Evolutionary conservation across 92 coral and sea anemone genomes (phyloP), one percentile per base, ranked within the genome.

Genomic region (Epizoanthus fatuus): DNA sequence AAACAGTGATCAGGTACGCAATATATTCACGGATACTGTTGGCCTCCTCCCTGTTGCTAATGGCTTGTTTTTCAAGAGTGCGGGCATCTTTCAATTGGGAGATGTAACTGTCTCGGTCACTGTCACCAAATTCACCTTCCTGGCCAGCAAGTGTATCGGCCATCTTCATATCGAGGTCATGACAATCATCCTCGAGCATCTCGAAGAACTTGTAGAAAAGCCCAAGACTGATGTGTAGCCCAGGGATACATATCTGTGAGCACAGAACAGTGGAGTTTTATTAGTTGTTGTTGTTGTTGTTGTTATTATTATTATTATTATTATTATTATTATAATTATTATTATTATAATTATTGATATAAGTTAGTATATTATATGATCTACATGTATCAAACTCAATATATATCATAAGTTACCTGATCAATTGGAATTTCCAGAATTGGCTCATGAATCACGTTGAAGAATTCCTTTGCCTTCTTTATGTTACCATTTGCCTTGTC

Each of bases 221-320:
- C 25, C 87, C 87, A 3, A 83, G 49, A 14, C 80, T 83, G 1
- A 83, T 83, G 80, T 83, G 87, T 2, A 71, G 72, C 10, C 80
- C 80, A 56, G 87, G 87, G 29, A 72, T 71, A 52, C 87, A 22
- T 22, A 22, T 22, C 25, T 22, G 25, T 22, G 25, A 22, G 25
- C 25, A 22, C 25, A 22, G 25, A 22, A 0, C 25, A 22, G 25
- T 22, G 25, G 25, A 22, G 25, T 22, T 22, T 22, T 22, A 22
- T 22, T 22, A 22, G 25, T 22, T 22, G 25, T 22, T 22, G 25
- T 22, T 22, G 25, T 22, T 22, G 25, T 22, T 22, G 25, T 22
- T 22, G 0, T 22, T 22, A 22, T 22, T 22, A 22, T 22, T 22
- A 22, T 22, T 22, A 22, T 22, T 22, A 22, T 22, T 22, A 22